Percentiles rank a stretch among this genome's conserved stretches.
Conservation (phyloP, 2,888 invertebrate genomes). For the Bimastos eiseni region DNA sequence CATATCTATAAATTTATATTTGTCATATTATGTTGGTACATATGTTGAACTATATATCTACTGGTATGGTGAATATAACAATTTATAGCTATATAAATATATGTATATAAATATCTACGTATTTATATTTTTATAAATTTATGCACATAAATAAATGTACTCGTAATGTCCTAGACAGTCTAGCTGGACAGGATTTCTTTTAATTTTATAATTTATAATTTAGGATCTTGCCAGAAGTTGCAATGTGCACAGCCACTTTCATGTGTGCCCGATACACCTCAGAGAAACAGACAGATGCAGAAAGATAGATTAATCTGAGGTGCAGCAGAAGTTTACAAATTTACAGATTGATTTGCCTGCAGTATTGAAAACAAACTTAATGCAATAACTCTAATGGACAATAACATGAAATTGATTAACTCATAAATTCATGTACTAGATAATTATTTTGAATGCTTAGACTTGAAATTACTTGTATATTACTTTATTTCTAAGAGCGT, state of each 20-base stretch:
- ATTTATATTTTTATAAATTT: background rate
- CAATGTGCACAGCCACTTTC: background rate
- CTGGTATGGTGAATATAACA: background rate
- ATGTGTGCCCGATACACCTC: background rate
- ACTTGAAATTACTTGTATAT: background rate
- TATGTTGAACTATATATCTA: background rate
- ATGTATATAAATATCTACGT: background rate
- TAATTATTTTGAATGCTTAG: background rate
- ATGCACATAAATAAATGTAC: background rate
- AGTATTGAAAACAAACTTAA: background rate
- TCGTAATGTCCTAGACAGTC: background rate
- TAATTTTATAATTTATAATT: background rate
- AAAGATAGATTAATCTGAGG: background rate
- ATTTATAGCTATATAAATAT: background rate
- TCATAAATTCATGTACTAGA: background rate
- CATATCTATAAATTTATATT: background rate
- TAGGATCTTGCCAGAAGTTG: background rate
- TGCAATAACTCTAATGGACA: background rate
- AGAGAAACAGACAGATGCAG: background rate
- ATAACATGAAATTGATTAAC: background rate
- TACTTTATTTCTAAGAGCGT: background rate
- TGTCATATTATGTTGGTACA: background rate
- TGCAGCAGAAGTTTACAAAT: background rate
- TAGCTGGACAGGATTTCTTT: background rate
- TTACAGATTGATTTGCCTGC: background rate